Evolutionary conservation across 2,113 vertebrate species (phyloP), one percentile per base, ranked within the genome.

Genomic region (Polyodon spathula): DNA sequence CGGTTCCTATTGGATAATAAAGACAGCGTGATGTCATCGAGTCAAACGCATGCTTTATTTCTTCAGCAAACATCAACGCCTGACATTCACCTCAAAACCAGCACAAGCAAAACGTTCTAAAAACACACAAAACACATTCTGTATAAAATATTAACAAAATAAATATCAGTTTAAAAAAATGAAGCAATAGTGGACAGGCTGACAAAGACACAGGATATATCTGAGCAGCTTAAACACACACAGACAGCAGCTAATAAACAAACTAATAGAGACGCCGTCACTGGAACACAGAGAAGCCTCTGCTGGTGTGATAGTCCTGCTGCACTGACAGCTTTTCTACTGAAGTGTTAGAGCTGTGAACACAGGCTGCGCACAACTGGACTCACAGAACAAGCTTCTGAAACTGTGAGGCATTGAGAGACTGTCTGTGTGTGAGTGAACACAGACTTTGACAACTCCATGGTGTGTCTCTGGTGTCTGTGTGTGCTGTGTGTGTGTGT

Each of bases 141-240:
- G 64, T 73, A 81, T 73, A 81, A 81, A 83, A 81, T 75, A 79
- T 62, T 82, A 68, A 74, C 65, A 73, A 62, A 74, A 70, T 76
- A 76, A 74, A 81, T 81, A 78, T 53, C 38, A 54, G 7, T 44
- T 44, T 8, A 8, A 44, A 44, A 44, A 44, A 44, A 7, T 8
- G 1, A 44, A 1, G 43, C 43, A 44, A 44, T 44, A 12, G 7
- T 8, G 2, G 43, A 44, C 12, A 8, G 43, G 43, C 43, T 44
- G 12, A 44, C 12, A 8, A 44, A 44, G 12, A 44, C 7, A 44
- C 43, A n/a, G n/a, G n/a, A n/a, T n/a, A n/a, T n/a, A 44, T 12
- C 12, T 12, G 7, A 12, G 12, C 7, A 7, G 12, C 7, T 8
- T 12, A 1, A 44, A 44, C 43, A 44, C 12, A 12, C 12, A 44